These are phyloP conservation scores for Drosophila dives DNA, from an alignment of 2,888 invertebrate genomes.

Conservation along the genomic window DNA sequence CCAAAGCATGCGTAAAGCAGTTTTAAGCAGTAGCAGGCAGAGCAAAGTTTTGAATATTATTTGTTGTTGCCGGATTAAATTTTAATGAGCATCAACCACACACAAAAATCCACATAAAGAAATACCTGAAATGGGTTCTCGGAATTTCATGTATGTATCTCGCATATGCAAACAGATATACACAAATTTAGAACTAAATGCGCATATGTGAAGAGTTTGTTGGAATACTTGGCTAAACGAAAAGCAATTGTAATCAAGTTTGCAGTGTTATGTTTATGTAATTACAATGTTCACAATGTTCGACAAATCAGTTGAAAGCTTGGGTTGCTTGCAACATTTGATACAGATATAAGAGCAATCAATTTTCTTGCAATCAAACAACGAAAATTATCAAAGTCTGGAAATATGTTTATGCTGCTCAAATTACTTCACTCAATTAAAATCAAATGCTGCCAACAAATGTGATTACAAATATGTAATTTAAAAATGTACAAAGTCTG, in stretches of 20 bases:
- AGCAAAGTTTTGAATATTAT: conserved; percentile 10
- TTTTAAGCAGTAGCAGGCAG: conserved; percentile 57
- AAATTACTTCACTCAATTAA: background rate
- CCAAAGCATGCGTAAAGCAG: conserved; percentile 51
- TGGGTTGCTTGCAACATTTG: background rate
- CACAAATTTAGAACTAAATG: conserved; percentile 34
- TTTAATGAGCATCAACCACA: conserved; percentile 54
- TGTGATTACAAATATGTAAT: background rate
- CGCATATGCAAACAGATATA: conserved; percentile 25
- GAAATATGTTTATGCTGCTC: background rate
- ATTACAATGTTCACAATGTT: background rate
- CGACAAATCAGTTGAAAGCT: background rate
- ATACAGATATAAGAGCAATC: background rate
- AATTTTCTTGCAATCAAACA: background rate
- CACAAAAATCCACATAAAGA: conserved; percentile 18
- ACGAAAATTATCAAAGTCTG: background rate
- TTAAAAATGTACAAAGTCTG: background rate
- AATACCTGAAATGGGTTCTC: conserved; percentile 26
- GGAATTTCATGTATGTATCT: background rate
- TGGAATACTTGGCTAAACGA: background rate
- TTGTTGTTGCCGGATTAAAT: conserved; percentile 49
- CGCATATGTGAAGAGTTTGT: conserved; percentile 38
- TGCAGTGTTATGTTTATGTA: background rate
- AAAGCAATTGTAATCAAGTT: background rate
- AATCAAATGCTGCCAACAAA: background rate